Base-by-base conservation (phyloP, 2,797 vertebrate species). In the Pristis pectinata region DNA sequence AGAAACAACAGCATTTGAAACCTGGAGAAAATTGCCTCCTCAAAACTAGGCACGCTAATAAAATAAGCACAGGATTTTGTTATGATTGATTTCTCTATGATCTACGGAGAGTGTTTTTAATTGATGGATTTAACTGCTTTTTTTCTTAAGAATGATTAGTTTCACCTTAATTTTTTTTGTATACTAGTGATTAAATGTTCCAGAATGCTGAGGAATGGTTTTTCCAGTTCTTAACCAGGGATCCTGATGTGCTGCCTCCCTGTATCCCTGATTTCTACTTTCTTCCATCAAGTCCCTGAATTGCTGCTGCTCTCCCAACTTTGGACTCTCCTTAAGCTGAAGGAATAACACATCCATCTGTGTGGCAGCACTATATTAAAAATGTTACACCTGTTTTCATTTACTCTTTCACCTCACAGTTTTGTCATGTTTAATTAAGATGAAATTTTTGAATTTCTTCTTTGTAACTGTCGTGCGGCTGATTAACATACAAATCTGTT, bases 201-300 rank as follows among this genome's bases (percentile, higher is more conserved):
- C 82, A 85, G 49, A 56, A 85, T 56, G 49, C 49, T 85, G 82
- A 53, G 83, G 53, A 87, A 59, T 56, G 30, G 11, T 56, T 34
- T 74, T 59, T 87, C 53, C 49, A 59, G 83, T 27, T 85, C 49
- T 30, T 53, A 56, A 30, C 49, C 49, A 85, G 82, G 9, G 82
- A 34, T 30, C 27, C 8, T 22, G 80, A 27, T 49, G 27, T 34
- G 49, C 82, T 85, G 44, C 49, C 24, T 85, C 82, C 44, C 22
- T 83, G 80, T 83, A 27, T 49, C 53, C 27, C 53, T 17, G 93
- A 15, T 4, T 19, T 59, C 30, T 53, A 3, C 61, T 10, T 9
- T 44, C 44, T 1, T 24, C 19, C 9, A 49, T 0, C 24, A 0
- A 0, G 0, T 1, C 22, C 0, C 24, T 0, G 3, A 44, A 91